phyloP scores from a whole-genome alignment of 53 echinoderm and acorn worm genomes.

The Paracentrotus lividus region DNA sequence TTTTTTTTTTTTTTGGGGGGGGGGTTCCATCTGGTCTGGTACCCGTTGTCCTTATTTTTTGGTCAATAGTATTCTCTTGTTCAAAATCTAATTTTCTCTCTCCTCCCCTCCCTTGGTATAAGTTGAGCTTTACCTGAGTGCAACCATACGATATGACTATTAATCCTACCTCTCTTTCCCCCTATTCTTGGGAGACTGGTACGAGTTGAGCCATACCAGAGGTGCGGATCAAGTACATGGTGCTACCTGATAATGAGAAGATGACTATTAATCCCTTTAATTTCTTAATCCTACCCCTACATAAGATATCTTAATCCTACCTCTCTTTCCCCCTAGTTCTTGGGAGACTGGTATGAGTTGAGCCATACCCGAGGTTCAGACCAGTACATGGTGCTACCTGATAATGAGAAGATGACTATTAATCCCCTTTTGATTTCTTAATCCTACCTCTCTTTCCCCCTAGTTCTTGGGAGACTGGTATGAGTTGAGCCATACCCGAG shows the following conservation, averaged over 20 bases:
- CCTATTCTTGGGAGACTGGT: slow-evolving; percentile 80
- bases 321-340: slow-evolving; percentile 57
- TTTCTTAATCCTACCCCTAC: neutral
- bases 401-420: slow-evolving; percentile 15
- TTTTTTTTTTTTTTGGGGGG: too few species aligned
- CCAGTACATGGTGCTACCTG: neutral
- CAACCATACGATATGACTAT: neutral
- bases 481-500: slow-evolving; percentile 73
- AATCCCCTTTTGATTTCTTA: neutral
- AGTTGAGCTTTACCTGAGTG: too few species aligned
- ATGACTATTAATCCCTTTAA: neutral
- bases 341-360: slow-evolving; percentile 69
- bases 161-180: neutral
- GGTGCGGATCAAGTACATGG: neutral
- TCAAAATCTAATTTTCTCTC: too few species aligned
- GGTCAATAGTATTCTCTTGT: too few species aligned
- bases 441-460: neutral
- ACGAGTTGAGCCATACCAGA: too few species aligned
- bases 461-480: slow-evolving; percentile 89
- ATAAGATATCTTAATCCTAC: neutral
- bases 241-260: slow-evolving; percentile 58
- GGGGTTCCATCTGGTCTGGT: too few species aligned
- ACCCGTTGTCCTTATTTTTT: too few species aligned
- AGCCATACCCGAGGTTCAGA: neutral
- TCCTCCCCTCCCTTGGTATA: too few species aligned